phyloP scores from a whole-genome alignment of 1,140 invertebrate species.

The Solenopsis fugax region DNA sequence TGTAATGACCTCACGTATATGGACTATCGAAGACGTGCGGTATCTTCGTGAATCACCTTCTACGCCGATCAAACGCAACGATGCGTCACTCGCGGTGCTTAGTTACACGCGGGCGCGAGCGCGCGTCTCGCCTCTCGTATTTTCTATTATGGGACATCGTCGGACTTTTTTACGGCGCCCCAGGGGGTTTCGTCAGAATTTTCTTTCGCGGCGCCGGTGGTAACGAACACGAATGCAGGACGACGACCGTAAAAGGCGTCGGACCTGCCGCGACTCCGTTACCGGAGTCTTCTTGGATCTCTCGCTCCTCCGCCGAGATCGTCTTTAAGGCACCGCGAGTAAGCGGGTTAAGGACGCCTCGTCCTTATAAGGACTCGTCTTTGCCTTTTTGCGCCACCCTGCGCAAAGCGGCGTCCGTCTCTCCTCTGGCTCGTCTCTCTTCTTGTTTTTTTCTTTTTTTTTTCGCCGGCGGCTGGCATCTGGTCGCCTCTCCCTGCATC shows the following conservation, averaged over 20 bases:
- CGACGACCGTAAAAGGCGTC: constrained; percentile 83
- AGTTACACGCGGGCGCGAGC: background rate
- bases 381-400: constrained; percentile 70
- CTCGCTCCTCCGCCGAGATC: constrained; percentile 42
- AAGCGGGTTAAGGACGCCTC: constrained; percentile 86
- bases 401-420: background rate
- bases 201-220: constrained; percentile 59
- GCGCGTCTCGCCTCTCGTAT: constrained; percentile 1
- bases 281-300: constrained; percentile 5
- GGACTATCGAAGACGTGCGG: constrained; percentile 35
- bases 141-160: constrained; percentile 58
- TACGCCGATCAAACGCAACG: constrained; percentile 42
- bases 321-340: constrained; percentile 72
- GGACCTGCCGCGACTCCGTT: constrained; percentile 50
- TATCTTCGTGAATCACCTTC: constrained; percentile 56
- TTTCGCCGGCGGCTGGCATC: constrained; percentile 18
- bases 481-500: background rate
- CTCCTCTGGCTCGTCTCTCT: constrained; percentile 66
- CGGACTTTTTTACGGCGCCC: constrained; percentile 24
- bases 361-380: constrained; percentile 85
- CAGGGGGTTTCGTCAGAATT: constrained; percentile 68
- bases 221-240: constrained; percentile 77
- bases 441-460: constrained; percentile 32
- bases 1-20: constrained; percentile 24
- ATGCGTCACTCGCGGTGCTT: constrained; percentile 47